These are phyloP conservation scores for Triops cancriformis DNA, from an alignment of 1,140 invertebrate species.

Conservation along the genomic window DNA sequence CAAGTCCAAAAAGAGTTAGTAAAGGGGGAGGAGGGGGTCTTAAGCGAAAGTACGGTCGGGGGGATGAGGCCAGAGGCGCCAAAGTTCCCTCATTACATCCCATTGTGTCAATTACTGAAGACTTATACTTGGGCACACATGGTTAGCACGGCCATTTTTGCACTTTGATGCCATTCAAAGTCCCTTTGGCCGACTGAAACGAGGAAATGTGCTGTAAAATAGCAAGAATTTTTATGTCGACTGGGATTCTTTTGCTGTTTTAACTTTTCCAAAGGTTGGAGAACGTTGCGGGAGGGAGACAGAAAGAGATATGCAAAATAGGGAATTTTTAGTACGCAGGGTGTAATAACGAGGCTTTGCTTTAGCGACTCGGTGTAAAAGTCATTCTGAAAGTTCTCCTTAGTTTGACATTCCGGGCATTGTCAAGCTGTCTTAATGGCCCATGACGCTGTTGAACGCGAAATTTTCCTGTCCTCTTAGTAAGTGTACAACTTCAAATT, in stretches of 20 bases:
- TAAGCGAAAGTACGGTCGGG: too few relatives aligned
- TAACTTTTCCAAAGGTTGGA: not conserved
- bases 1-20: not conserved
- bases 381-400: not conserved
- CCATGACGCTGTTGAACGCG: constrained; percentile 8
- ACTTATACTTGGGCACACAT: not conserved
- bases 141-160: constrained; percentile 1
- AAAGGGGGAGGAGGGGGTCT: not conserved
- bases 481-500: not conserved
- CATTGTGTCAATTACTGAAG: constrained; percentile 1
- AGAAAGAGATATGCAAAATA: not conserved
- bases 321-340: not conserved
- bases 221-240: not conserved
- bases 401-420: not conserved
- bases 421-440: constrained; percentile 1
- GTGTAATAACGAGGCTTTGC: not conserved
- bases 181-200: not conserved
- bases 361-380: constrained; percentile 9
- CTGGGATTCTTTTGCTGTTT: not conserved
- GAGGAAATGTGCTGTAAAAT: not conserved
- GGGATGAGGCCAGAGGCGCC: not conserved
- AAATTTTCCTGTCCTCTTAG: not conserved
- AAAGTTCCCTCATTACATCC: not conserved
- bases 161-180: not conserved
- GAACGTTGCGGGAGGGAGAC: not conserved